Evolutionary conservation across 2,888 invertebrate genomes (phyloP), one percentile per base, ranked within the genome.

Genomic region (Branchipolynoe longqiensis): DNA sequence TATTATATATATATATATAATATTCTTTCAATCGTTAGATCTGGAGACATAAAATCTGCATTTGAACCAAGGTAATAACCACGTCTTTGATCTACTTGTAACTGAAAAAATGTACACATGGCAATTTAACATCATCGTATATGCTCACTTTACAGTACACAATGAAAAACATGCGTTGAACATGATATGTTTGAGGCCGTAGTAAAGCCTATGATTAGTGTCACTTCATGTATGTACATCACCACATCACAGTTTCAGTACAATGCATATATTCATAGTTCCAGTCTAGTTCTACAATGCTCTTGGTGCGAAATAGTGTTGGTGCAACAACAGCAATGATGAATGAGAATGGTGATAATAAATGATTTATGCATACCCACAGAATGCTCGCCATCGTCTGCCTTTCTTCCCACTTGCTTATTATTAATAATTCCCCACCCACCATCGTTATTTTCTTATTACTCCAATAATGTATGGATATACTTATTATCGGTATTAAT

Each of bases 211-310:
- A 78, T 78, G 36, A 78, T 78, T 48, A 78, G 14, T 78, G 33
- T 41, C 78, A 78, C 41, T 54, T 78, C 48, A 78, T 78, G 40
- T 78, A 78, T 78, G 40, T 78, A 78, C 48, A 48, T 31, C 54
- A 78, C 78, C 54, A 78, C 78, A 78, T 78, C 78, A 78, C 78
- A 78, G 78, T 41, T 78, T 54, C 41, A 48, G 41, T 48, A 78
- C 78, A 78, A 78, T 78, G 78, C 78, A 78, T 78, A n/a, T n/a
- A 78, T 78, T 78, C 78, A 78, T 78, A 78, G 41, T 41, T 78
- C 28, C 25, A 41, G 48, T 36, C 41, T 78, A 78, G 6, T 25
- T 12, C 48, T 78, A 73, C 78, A 78, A 54, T 78, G 14, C 28
- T 78, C 78, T 33, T 41, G 36, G 69, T 69, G 69, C 38, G 22